A percentile compares a stretch with the other conserved stretches of the same genome.
These are phyloP conservation scores for Ernsta delagoae DNA, from an alignment of 2,888 invertebrate species.

Conservation along the genomic window DNA sequence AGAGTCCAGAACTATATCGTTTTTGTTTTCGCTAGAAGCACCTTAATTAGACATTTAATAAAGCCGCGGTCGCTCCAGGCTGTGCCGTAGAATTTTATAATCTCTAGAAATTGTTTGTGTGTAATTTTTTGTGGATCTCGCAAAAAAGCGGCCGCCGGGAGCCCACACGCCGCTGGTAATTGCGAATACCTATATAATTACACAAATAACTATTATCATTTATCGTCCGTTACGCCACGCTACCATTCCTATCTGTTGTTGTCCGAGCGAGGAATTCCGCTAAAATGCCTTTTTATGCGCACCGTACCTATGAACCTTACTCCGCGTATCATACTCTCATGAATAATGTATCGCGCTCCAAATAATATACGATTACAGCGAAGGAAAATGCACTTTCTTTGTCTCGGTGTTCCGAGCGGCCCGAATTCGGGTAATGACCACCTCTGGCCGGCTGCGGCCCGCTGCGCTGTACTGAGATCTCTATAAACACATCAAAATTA, in stretches of 20 bases:
- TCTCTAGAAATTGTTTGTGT: constrained; percentile 38
- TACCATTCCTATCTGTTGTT: constrained; percentile 44
- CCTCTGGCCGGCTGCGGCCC: constrained; percentile 8
- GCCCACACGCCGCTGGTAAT: constrained; percentile 45
- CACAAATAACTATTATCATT: constrained; percentile 51
- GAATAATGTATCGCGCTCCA: constrained; percentile 79
- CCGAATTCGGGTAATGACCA: constrained; percentile 64
- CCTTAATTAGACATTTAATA: constrained; percentile 38
- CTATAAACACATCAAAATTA: constrained; percentile 39
- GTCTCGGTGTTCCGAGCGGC: constrained; percentile 55
- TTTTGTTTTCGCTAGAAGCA: constrained; percentile 33
- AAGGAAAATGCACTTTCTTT: constrained; percentile 82
- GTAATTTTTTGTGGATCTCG: constrained; percentile 32
- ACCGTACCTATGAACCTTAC: constrained; percentile 72
- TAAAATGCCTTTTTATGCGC: constrained; percentile 43
- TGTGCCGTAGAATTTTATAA: constrained; percentile 34
- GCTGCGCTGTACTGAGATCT: constrained; percentile 19
- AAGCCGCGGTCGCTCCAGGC: constrained; percentile 34
- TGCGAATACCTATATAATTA: constrained; percentile 60
- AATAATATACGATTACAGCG: constrained; percentile 77
- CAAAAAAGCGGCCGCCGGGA: constrained; percentile 26
- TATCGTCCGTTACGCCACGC: constrained; percentile 50
- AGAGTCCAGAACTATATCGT: constrained; percentile 38
- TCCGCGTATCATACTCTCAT: constrained; percentile 77
- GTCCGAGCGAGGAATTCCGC: constrained; percentile 45